Base-by-base conservation (phyloP, 2,113 vertebrate genomes). In the Neomonachus schauinslandi region DNA sequence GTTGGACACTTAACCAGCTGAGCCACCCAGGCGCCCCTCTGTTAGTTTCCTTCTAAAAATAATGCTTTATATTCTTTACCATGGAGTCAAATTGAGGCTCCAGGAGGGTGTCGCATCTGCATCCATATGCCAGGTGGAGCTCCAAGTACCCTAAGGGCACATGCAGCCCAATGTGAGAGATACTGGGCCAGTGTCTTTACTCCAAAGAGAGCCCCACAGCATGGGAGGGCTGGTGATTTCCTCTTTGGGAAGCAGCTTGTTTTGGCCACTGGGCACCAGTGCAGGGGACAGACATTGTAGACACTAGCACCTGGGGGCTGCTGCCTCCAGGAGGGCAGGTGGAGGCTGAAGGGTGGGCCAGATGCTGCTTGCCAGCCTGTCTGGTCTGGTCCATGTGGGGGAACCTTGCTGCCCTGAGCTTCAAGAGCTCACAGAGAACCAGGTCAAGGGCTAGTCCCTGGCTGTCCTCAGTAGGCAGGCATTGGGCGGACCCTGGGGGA, bases 11-110 rank as follows among this genome's bases (percentile, higher is more conserved):
- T 4, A 7, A 67, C 65, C 15, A 18, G 19, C 65, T 69, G 67
- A 69, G 16, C 67, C 33, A 69, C 67, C 7, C 4, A 63, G 61
- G 61, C 8, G 26, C 33, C 67, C 67, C 91, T 77, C 3, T 24
- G 7, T n/a, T 74, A 22, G 21, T 94, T 82, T 91, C 61, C 39
- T 42, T 88, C 65, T 46, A 83, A 91, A 76, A 93, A 61, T 67
- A 74, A 76, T 2, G 16, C 63, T 80, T 96, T 71, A 55, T 26
- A 67, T 77, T 67, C 42, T 72, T 77, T 24, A 19, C 61, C 2
- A 0, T 59, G 31, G 49, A 36, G 49, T 77, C 33, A 51, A 51
- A 36, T 51, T 4, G 59, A 79, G 51, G 77, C 2, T 51, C 36
- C 4, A 49, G 91, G 76, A 42, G 18, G 39, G 21, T n/a, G 39